Conservation (phyloP, 1,140 invertebrate species). For the Sarcophaga bullata region DNA sequence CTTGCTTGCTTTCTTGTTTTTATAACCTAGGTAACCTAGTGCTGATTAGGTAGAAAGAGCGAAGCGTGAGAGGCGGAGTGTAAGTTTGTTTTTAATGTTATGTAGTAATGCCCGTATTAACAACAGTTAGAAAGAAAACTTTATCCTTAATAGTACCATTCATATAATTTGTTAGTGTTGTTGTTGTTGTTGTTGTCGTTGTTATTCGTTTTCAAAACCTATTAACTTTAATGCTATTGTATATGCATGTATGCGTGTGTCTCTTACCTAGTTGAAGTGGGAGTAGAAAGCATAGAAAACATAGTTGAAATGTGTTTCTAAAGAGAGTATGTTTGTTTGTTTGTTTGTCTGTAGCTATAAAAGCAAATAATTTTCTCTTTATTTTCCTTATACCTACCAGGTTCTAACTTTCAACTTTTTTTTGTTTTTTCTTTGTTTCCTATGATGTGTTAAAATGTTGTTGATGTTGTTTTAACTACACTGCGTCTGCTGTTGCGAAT, state of each 20-base stretch:
- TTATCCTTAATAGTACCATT: neutral
- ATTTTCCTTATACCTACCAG: too few relatives aligned
- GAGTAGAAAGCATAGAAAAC: too few relatives aligned
- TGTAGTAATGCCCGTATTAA: slow-evolving; percentile 25
- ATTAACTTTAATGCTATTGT: slow-evolving; percentile 14
- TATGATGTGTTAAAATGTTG: slow-evolving; percentile 7
- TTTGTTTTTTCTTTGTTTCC: neutral
- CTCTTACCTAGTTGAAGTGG: too few relatives aligned
- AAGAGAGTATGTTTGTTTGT: too few relatives aligned
- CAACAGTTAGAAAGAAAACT: neutral
- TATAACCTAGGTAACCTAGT: slow-evolving; percentile 7
- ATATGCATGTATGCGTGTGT: too few relatives aligned
- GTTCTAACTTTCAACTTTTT: too few relatives aligned
- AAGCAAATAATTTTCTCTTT: too few relatives aligned
- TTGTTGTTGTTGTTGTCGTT: neutral
- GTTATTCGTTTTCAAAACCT: neutral
- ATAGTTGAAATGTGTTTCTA: too few relatives aligned
- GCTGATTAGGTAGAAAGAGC: neutral
- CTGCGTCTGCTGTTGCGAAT: neutral
- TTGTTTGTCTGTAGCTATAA: too few relatives aligned
- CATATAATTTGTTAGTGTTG: too few relatives aligned
- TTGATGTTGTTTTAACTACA: neutral
- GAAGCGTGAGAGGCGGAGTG: too few relatives aligned
- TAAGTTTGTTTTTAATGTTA: slow-evolving; percentile 37
- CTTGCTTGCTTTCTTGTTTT: neutral